A percentile compares a stretch with the other conserved stretches of the same genome.
These are phyloP conservation scores for Xiphophorus birchmanni DNA, from an alignment of 2,797 vertebrate species.

Conservation along the genomic window DNA sequence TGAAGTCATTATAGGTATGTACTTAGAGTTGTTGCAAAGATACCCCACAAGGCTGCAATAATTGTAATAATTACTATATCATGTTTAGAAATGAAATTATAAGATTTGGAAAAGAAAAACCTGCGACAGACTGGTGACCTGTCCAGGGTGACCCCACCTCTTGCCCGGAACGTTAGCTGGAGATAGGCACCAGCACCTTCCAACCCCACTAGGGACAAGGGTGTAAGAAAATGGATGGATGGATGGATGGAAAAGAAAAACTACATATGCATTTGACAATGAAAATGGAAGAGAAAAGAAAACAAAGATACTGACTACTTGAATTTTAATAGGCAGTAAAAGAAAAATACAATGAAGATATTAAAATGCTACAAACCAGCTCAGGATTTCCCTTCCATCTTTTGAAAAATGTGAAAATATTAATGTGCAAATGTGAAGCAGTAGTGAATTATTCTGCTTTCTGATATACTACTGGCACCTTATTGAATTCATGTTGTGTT, in stretches of 20 bases:
- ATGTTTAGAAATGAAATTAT: not conserved
- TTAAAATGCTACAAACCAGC: not conserved
- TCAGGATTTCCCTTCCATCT: not conserved
- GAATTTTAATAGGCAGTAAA: not conserved
- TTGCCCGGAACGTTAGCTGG: too few relatives aligned
- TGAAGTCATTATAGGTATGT: not conserved
- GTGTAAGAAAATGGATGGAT: too few relatives aligned
- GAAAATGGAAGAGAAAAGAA: not conserved
- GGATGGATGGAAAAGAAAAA: not conserved
- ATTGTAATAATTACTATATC: not conserved
- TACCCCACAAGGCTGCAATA: not conserved
- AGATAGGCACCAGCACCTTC: too few relatives aligned
- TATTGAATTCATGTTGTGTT: not conserved
- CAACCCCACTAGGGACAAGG: too few relatives aligned
- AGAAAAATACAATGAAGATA: not conserved
- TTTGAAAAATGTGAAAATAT: not conserved
- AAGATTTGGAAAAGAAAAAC: not conserved
- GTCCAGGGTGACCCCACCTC: too few relatives aligned
- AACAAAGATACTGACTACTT: not conserved
- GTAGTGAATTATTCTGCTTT: slow-evolving; percentile 1
- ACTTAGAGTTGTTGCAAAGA: not conserved
- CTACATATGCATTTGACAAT: not conserved
- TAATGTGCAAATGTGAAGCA: slow-evolving; percentile 8
- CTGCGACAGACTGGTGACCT: too few relatives aligned
- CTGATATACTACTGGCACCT: slow-evolving; percentile 7